Evolutionary conservation across 30 jellyfish, hydroid and myxozoan species (phyloP), one percentile per base, ranked within the genome.

Genomic region (Phacellophora camtschatica): DNA sequence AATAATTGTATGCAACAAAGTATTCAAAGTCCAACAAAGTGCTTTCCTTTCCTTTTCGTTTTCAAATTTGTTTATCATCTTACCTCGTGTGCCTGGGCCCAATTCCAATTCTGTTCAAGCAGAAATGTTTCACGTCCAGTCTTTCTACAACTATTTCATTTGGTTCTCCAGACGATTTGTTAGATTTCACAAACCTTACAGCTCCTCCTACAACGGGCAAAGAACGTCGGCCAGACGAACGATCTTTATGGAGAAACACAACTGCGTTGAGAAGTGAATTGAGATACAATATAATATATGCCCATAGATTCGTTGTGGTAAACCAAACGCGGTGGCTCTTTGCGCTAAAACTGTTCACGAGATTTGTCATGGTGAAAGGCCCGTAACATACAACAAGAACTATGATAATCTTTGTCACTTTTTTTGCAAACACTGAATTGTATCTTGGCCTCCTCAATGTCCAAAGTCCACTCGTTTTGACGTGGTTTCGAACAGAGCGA

Each of bases 341-440:
- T 13, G 56, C 41, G 24, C 41, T 30, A 23, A 39, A 53, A 0
- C 78, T 25, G n/a, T 42, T 48, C 0, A 70, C 64, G 49, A 83
- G 58, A 36, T 83, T 83, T 16, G 87, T 71, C 11, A 46, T 41
- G 46, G 71, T 63, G 36, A 83, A 83, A 4, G 95, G 95, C 24
- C 95, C 95, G 73, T 83, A 83, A 23, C 95, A 83, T 11, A 83
- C 45, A 32, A 54, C 65, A 13, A 83, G 72, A 22, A 71, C 79
- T 19, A 49, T 29, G 15, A 83, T 57, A 3, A 70, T 71, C 18
- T 74, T 43, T 56, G 95, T 56, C 27, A 83, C 79, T 35, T 70
- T 83, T 82, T 83, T 83, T 2, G 95, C 95, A 62, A 83, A 41
- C 1, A 35, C 28, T 35, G 19, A 78, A 27, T 83, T 63, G 87